A percentile compares a stretch with the other conserved stretches of the same genome.
Evolutionary conservation across 1,140 invertebrate species (phyloP).

Genomic region (Drosophila nannoptera): DNA sequence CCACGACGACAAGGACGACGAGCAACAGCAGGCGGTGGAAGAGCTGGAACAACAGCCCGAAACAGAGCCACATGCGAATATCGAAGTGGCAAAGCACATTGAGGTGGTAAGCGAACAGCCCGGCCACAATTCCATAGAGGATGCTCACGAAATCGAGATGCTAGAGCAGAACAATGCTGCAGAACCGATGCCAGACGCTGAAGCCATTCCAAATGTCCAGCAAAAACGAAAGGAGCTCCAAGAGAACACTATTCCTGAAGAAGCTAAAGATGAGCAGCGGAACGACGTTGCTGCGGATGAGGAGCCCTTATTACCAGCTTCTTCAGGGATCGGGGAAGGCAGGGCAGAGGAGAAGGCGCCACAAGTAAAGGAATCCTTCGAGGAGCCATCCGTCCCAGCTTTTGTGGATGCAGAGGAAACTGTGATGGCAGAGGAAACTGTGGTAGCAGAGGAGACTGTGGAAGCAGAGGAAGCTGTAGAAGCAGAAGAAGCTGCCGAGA

Average conservation of each 20-base stretch:
- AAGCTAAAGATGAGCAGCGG: neutral
- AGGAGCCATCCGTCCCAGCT: too few relatives aligned
- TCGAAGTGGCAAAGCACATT: neutral
- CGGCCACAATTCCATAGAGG: neutral
- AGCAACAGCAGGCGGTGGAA: neutral
- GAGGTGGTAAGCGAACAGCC: neutral
- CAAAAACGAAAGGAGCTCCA: too few relatives aligned
- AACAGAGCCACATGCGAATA: neutral
- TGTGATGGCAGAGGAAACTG: neutral
- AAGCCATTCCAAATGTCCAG: too few relatives aligned
- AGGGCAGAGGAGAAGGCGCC: neutral
- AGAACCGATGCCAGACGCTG: neutral
- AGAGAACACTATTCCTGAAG: neutral
- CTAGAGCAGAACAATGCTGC: neutral
- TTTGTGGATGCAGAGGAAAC: neutral
- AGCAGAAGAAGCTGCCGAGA: neutral
- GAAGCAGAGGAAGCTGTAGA: neutral
- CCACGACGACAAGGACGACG: neutral
- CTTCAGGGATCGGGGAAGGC: neutral
- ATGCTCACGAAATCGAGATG: neutral
- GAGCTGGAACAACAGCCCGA: slow-evolving; percentile 6
- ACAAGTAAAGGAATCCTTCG: too few relatives aligned
- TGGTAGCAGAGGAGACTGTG: too few relatives aligned
- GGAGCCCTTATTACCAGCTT: neutral
- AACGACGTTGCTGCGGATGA: neutral